Conservation (phyloP, 2,113 vertebrate species). For the Plestiodon gilberti region DNA sequence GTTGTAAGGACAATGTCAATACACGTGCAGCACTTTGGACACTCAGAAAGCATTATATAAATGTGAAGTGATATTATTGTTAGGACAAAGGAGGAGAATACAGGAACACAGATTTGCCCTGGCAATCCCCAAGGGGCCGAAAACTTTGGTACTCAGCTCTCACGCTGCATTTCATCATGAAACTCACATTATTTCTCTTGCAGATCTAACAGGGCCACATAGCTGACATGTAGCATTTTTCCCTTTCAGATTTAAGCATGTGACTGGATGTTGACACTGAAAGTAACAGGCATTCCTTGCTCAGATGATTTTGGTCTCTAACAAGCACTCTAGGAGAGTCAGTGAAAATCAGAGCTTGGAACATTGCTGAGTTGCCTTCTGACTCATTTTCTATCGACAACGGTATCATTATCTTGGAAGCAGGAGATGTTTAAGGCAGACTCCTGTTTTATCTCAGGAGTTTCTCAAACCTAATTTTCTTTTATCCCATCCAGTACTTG, state of each 20-base stretch:
- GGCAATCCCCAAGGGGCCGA: too few species aligned
- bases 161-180: too few species aligned
- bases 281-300: slow-evolving; percentile 81
- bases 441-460: not conserved
- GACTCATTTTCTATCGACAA: slow-evolving; percentile 91
- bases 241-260: slow-evolving; percentile 79
- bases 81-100: too few species aligned
- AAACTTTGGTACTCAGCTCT: too few species aligned
- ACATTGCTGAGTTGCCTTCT: slow-evolving; percentile 89
- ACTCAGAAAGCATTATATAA: too few species aligned
- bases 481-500: too few species aligned
- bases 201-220: not conserved
- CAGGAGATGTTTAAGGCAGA: slow-evolving; percentile 24
- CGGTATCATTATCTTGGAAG: slow-evolving; percentile 90
- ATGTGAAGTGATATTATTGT: too few species aligned
- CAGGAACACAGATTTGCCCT: too few species aligned
- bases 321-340: slow-evolving; percentile 84
- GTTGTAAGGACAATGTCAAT: too few species aligned
- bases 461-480: not conserved
- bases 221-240: slow-evolving; percentile 26
- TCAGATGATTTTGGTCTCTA: slow-evolving; percentile 85
- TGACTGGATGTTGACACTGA: slow-evolving; percentile 83
- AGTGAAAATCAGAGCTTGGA: slow-evolving; percentile 88
- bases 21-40: too few species aligned
- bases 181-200: not conserved